Base-by-base conservation (phyloP, 2,113 vertebrate species). In the Aythya baeri region DNA sequence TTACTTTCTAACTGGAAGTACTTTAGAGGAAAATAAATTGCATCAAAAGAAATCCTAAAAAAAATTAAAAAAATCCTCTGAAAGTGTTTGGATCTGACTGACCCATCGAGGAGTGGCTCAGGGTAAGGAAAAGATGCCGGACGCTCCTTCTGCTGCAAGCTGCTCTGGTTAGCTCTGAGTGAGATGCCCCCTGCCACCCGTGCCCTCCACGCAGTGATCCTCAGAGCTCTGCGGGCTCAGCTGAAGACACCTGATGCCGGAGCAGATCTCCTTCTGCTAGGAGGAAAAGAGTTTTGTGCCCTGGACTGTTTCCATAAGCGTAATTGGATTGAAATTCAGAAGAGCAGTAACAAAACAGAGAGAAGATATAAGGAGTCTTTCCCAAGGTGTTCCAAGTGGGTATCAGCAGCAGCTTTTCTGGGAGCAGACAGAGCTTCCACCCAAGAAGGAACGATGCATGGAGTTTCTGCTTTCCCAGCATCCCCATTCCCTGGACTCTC, bases 71-170 rank as follows among this genome's bases (percentile, higher is more conserved):
- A 77, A 85, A 18, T 5, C 17, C 50, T 68, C 91, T 73, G 81
- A 70, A 87, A 91, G 83, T 15, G 71, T 96, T 95, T 93, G 91
- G 75, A 88, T 92, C 93, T 46, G 87, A 89, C 89, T 86, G 89
- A 95, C 89, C 75, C 85, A 88, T 80, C 82, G 89, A 54, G n/a
- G 71, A 73, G 74, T 52, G 84, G 62, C 89, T 87, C 75, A 88
- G 82, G 79, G 75, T 80, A 74, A 89, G 87, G 84, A 89, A 58
- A 21, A 74, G 82, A 89, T 82, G 93, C 89, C 89, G 92, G 91
- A 84, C 89, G 83, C 74, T n/a, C n/a, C n/a, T 93, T 91, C 91
- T 92, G 83, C 77, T 81, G 70, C 54, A 2, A 79, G 77, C 92
- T 91, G 81, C 27, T 92, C 74, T 86, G 77, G 91, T 94, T 82